Evolutionary conservation across 2,888 invertebrate genomes (phyloP), one percentile per base, ranked within the genome.

Genomic region (Hyposoter didymator): DNA sequence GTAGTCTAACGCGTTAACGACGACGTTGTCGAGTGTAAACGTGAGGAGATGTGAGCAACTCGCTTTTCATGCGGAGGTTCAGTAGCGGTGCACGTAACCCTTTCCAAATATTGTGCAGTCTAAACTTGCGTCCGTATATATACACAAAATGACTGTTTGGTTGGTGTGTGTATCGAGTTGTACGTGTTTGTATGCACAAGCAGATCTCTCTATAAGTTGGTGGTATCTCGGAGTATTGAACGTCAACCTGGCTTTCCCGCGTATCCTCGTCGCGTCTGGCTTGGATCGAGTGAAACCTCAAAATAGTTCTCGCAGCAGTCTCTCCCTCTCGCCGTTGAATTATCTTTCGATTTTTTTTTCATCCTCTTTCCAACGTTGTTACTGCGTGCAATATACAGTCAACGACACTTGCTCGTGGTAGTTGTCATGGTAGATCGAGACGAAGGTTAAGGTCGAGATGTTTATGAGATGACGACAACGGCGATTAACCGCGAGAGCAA

Each of bases 261-360:
- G 76, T 76, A 70, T 43, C 52, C 49, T 67, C 59, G 28, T 49
- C 70, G 70, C 67, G 80, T 80, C 82, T 84, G 74, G 78, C 78
- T 75, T 80, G 74, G 74, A 81, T 88, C 82, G 75, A 80, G 83
- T 72, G 59, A 80, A 83, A 59, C 70, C 87, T 88, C 88, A 88
- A 90, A 90, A 90, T 90, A 90, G 88, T 87, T 84, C n/a, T 75
- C 39, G 17, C 74, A 47, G 82, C n/a, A n/a, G n/a, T n/a, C n/a
- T 43, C 28, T 64, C 79, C 55, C 74, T 66, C 62, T 85, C 87
- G 81, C 39, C 5, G 12, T 28, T 59, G 28, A 59, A 59, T 59
- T 28, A 59, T 59, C n/a, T 52, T 69, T 80, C 88, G 84, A 3
- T 86, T 35, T 86, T 85, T 82, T 85, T 82, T 62, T 84, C 82